A percentile compares a stretch with the other conserved stretches of the same genome.
phyloP scores from a whole-genome alignment of 2,113 vertebrate species.

The Gasterosteus nipponicus region DNA sequence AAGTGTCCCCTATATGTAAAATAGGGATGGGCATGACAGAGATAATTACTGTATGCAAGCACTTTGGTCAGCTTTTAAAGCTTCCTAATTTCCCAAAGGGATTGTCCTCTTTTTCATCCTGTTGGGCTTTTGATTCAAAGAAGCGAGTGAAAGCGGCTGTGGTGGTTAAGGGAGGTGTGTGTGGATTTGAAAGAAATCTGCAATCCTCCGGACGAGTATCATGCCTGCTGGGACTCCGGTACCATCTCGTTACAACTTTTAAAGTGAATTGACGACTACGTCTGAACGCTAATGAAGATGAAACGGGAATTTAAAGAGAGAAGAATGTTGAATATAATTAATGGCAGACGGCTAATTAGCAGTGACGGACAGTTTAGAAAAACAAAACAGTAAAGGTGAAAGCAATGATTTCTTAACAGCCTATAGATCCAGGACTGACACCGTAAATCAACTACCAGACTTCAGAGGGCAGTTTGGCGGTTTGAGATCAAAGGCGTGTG shows the following conservation, averaged over 20 bases:
- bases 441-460: neutral
- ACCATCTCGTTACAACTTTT: conserved; percentile 35
- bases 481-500: conserved; percentile 30
- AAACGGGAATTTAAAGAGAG: conserved; percentile 6
- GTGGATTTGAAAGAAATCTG: conserved; percentile 43
- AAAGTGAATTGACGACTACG: neutral
- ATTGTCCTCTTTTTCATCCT: conserved; percentile 41
- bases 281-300: conserved; percentile 49
- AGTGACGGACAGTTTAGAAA: conserved; percentile 5
- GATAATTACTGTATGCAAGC: conserved; percentile 68
- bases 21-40: conserved; percentile 18
- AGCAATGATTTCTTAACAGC: conserved; percentile 4
- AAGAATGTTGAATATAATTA: neutral
- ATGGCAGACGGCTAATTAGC: conserved; percentile 14
- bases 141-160: neutral
- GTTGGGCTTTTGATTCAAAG: conserved; percentile 59
- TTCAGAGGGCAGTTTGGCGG: neutral
- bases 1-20: conserved; percentile 16
- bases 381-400: neutral
- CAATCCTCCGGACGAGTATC: conserved; percentile 32
- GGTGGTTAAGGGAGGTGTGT: neutral
- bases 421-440: neutral
- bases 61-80: conserved; percentile 51
- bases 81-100: conserved; percentile 62
- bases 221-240: conserved; percentile 38